Conservation (phyloP, 2,797 vertebrate genomes). For the Amniataba percoides region DNA sequence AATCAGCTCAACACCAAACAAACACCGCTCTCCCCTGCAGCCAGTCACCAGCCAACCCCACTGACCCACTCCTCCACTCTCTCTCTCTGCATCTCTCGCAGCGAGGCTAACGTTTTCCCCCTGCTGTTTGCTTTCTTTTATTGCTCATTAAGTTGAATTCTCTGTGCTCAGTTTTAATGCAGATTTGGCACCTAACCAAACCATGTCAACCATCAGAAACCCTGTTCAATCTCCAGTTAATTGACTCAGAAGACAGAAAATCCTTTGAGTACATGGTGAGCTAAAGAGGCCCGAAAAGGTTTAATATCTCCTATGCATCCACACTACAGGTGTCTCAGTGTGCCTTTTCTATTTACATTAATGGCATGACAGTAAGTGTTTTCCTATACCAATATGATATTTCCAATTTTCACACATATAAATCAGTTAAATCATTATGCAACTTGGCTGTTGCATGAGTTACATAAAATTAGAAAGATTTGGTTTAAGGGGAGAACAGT, state of each 20-base stretch:
- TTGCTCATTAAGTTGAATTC: slow-evolving; percentile 39
- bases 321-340: slow-evolving; percentile 8
- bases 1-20: slow-evolving; percentile 70
- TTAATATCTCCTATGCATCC: slow-evolving; percentile 21
- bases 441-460: not conserved
- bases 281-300: slow-evolving; percentile 23
- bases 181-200: slow-evolving; percentile 24
- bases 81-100: slow-evolving; percentile 4
- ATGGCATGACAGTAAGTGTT: not conserved
- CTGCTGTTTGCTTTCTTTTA: slow-evolving; percentile 48
- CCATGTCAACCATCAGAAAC: slow-evolving; percentile 16
- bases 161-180: slow-evolving; percentile 27
- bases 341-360: slow-evolving; percentile 12
- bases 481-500: not conserved
- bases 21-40: slow-evolving; percentile 52
- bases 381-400: not conserved
- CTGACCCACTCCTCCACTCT: slow-evolving; percentile 38
- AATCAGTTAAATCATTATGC: not conserved
- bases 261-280: slow-evolving; percentile 27
- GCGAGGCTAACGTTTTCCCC: slow-evolving; percentile 13
- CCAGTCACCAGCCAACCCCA: slow-evolving; percentile 44
- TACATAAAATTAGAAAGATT: not conserved
- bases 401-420: not conserved
- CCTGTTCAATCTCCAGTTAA: slow-evolving; percentile 21
- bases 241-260: slow-evolving; percentile 25